Percentiles rank a stretch among this genome's conserved stretches.
These are phyloP conservation scores for Choloepus hoffmanni DNA, from an alignment of 2,113 vertebrate genomes.

Conservation along the genomic window DNA sequence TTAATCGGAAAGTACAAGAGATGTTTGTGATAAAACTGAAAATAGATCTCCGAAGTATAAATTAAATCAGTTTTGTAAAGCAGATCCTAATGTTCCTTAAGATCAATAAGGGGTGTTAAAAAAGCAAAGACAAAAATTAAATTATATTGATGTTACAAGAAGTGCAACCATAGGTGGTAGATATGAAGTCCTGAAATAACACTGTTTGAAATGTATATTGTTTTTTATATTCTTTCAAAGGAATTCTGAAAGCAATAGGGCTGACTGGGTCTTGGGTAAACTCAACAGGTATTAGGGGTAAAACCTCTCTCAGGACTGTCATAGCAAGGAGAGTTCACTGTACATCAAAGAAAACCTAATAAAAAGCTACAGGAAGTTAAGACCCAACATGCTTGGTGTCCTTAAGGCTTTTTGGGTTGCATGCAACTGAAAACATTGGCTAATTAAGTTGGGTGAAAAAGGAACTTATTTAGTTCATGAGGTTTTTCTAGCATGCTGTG, in stretches of 20 bases:
- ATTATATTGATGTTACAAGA: background rate
- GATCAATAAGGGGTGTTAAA: background rate
- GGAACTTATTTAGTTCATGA: background rate
- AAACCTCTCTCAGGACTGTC: background rate
- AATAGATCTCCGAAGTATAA: background rate
- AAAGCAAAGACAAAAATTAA: slow-evolving; percentile 24
- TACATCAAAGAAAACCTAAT: background rate
- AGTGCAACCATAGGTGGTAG: background rate
- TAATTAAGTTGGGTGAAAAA: background rate
- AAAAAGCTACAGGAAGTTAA: background rate
- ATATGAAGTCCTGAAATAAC: background rate
- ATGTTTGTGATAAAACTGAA: background rate
- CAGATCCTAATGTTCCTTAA: background rate
- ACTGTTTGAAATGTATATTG: background rate
- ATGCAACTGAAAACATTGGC: background rate
- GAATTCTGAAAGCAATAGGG: background rate
- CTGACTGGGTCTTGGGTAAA: background rate
- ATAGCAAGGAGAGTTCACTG: background rate
- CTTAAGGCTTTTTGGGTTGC: background rate
- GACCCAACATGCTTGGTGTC: background rate
- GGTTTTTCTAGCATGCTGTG: background rate
- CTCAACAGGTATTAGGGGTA: background rate
- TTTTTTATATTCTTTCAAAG: background rate
- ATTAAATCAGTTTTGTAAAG: background rate
- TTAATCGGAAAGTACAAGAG: background rate